A percentile compares a stretch with the other conserved stretches of the same genome.
Conservation (phyloP, 2,888 invertebrate species). For the Smittia aterrima region DNA sequence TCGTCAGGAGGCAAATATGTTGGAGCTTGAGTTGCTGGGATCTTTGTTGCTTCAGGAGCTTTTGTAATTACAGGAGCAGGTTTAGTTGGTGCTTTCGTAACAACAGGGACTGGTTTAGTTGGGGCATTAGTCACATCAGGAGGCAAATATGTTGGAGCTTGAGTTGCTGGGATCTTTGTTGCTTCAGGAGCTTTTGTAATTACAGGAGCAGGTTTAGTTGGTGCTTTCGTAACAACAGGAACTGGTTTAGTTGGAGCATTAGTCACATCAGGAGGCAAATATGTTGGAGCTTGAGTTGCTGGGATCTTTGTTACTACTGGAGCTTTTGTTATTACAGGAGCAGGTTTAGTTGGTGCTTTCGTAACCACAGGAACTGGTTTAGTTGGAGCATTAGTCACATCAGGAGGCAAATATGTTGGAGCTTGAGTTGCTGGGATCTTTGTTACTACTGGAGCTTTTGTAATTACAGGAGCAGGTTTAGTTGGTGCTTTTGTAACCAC, state of each 20-base stretch:
- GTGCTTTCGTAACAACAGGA: too few relatives aligned
- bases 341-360: background rate
- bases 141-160: conserved; percentile 11
- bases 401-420: background rate
- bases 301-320: too few relatives aligned
- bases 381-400: background rate
- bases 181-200: background rate
- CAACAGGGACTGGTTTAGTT: background rate
- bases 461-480: background rate
- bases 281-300: conserved; percentile 1
- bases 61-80: background rate
- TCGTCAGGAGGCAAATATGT: background rate
- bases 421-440: background rate
- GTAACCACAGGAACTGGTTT: background rate
- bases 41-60: too few relatives aligned
- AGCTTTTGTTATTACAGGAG: background rate
- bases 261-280: background rate
- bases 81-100: background rate
- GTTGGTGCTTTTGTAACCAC: too few relatives aligned
- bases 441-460: too few relatives aligned
- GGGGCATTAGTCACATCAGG: background rate
- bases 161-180: background rate
- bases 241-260: background rate
- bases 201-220: background rate
- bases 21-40: background rate